phyloP scores from a whole-genome alignment of 2,888 invertebrate genomes.

The Melanostoma mellinum region DNA sequence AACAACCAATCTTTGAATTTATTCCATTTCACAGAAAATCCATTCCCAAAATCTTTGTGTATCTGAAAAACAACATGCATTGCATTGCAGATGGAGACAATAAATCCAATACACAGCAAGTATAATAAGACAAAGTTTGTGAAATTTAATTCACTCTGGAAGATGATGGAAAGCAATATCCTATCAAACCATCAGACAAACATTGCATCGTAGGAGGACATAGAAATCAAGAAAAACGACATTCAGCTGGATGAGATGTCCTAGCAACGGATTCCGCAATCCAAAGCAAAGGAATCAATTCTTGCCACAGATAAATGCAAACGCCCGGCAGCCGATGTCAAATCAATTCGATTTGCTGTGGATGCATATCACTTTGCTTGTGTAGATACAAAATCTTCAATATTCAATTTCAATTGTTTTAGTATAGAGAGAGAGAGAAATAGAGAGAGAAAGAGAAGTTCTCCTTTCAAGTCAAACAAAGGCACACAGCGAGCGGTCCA shows the following conservation, averaged over 20 bases:
- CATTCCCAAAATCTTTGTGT: too few species aligned
- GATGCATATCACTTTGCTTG: slow-evolving; percentile 36
- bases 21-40: too few species aligned
- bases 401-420: slow-evolving; percentile 14
- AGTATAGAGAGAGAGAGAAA: too few species aligned
- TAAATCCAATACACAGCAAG: not conserved
- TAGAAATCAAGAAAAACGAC: not conserved
- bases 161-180: not conserved
- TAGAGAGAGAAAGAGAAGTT: too few species aligned
- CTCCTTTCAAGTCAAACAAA: too few species aligned
- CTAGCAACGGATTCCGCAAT: not conserved
- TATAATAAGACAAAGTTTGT: not conserved
- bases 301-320: slow-evolving; percentile 15
- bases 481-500: too few species aligned
- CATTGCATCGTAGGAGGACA: not conserved
- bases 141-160: slow-evolving; percentile 4
- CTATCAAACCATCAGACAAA: slow-evolving; percentile 2
- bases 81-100: not conserved
- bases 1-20: too few species aligned
- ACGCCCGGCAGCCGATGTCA: slow-evolving; percentile 42
- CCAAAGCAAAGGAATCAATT: slow-evolving; percentile 25
- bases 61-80: not conserved
- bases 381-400: slow-evolving; percentile 8
- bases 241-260: slow-evolving; percentile 5
- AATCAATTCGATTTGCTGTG: slow-evolving; percentile 46